Percentiles rank a stretch among this genome's conserved stretches.
Evolutionary conservation across 92 coral and sea anemone species (phyloP).

Genomic region (Phenganax subtilis): DNA sequence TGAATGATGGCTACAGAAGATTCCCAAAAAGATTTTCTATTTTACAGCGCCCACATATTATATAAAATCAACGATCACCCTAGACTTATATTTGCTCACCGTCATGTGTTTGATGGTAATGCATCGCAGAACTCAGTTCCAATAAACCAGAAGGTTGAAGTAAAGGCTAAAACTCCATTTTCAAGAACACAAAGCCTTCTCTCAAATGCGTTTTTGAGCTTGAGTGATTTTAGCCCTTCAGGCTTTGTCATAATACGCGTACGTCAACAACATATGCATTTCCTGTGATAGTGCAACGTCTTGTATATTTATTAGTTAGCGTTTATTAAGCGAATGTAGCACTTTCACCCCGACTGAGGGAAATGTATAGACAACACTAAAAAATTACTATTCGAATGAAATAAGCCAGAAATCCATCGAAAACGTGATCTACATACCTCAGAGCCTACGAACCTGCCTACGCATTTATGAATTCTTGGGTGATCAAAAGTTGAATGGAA

Average conservation of each 20-base stretch:
- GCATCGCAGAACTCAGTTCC: background rate
- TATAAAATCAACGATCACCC: conserved; percentile 5
- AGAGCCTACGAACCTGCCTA: background rate
- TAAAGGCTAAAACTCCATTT: background rate
- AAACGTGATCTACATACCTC: conserved; percentile 9
- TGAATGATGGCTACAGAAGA: background rate
- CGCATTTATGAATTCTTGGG: conserved; percentile 17
- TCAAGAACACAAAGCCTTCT: conserved; percentile 3
- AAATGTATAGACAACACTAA: background rate
- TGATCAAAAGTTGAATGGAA: background rate
- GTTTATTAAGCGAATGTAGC: conserved; percentile 14
- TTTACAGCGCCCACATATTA: background rate
- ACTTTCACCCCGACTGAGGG: conserved; percentile 2
- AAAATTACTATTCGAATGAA: background rate
- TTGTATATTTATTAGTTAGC: conserved; percentile 20
- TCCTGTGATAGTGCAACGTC: conserved; percentile 21
- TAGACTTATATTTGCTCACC: conserved; percentile 3
- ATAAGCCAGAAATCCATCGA: background rate
- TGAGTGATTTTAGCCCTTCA: conserved; percentile 27
- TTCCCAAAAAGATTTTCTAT: background rate
- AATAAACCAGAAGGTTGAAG: background rate
- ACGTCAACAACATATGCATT: conserved; percentile 41
- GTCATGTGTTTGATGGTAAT: background rate
- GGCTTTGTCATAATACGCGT: conserved; percentile 9
- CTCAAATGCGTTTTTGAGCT: conserved; percentile 17